Base-by-base conservation (phyloP, 2,888 invertebrate species). In the Schizaphis graminum region DNA sequence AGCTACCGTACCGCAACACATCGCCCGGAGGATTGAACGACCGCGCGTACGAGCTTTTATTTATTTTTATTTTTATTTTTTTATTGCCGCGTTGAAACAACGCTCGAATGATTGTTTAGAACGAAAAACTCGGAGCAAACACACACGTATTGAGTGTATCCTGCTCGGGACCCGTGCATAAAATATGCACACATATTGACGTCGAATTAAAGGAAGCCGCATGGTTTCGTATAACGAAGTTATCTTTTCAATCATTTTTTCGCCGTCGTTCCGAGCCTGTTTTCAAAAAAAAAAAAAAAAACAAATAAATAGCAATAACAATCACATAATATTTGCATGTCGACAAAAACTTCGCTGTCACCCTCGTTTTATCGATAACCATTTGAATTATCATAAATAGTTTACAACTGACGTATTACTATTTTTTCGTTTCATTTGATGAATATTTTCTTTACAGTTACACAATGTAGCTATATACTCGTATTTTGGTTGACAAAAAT, bases 81-180 rank as follows among this genome's bases (percentile, higher is more conserved):
- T 87, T 61, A 86, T 93, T 86, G 35, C 67, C 35, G 21, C 53
- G 44, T 11, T 53, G 94, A 86, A 94, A 91, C 53, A 67, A 91
- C 91, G 91, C 90, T 67, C 61, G 86, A 86, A 94, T 53, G 94
- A 94, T 94, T 94, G 94, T 94, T 94, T 90, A 16, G 56, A 93
- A 93, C 87, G 92, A 57, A 91, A 91, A 91, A 56, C 90, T 77
- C 89, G 28, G 28, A 0, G 57, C 21, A 24, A 91, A 86, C 91
- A 91, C 56, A 57, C 28, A 91, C 90, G 47, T 47, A 10, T 28
- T 41, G 47, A 5, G 47, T 26, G 3, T 77, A 44, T 86, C 13
- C 47, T 16, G 89, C n/a, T 41, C 67, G 77, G n/a, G n/a, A 53
- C 21, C 89, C 90, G 67, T 49, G 21, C 56, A 57, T 86, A 94